Evolutionary conservation across 2,888 invertebrate species (phyloP).

Genomic region (Aelia acuminata): DNA sequence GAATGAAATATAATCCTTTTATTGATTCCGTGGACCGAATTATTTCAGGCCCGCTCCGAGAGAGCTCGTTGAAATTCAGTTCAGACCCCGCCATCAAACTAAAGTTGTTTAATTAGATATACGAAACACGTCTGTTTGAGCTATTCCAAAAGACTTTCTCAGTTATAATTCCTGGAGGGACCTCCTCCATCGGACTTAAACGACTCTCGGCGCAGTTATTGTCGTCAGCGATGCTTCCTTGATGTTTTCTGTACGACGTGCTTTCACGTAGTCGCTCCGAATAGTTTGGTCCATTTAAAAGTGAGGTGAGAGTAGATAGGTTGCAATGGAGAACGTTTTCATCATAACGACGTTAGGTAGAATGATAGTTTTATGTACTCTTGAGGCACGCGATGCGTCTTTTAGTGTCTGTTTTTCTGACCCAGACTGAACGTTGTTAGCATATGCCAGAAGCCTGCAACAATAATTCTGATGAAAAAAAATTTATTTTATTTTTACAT

Average conservation of each 20-base stretch:
- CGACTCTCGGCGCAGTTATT: background rate
- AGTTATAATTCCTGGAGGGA: slow-evolving; percentile 10
- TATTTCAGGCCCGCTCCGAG: background rate
- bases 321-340: background rate
- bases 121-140: slow-evolving; percentile 39
- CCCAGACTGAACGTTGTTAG: no score
- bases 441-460: no score
- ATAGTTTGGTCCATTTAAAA: background rate
- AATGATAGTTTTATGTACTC: background rate
- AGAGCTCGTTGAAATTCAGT: slow-evolving; percentile 26
- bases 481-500: no score
- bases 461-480: no score
- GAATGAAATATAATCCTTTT: slow-evolving; percentile 48
- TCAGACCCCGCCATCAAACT: slow-evolving; percentile 1
- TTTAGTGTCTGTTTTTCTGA: no score
- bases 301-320: background rate
- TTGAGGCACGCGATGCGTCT: no score
- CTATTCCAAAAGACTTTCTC: slow-evolving; percentile 31
- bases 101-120: slow-evolving; percentile 45
- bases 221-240: background rate
- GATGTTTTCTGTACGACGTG: background rate
- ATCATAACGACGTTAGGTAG: background rate
- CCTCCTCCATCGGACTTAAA: background rate
- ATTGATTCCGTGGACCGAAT: slow-evolving; percentile 46
- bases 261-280: background rate